phyloP scores from a whole-genome alignment of 2,113 vertebrate genomes.

The Amazona guildingii region DNA sequence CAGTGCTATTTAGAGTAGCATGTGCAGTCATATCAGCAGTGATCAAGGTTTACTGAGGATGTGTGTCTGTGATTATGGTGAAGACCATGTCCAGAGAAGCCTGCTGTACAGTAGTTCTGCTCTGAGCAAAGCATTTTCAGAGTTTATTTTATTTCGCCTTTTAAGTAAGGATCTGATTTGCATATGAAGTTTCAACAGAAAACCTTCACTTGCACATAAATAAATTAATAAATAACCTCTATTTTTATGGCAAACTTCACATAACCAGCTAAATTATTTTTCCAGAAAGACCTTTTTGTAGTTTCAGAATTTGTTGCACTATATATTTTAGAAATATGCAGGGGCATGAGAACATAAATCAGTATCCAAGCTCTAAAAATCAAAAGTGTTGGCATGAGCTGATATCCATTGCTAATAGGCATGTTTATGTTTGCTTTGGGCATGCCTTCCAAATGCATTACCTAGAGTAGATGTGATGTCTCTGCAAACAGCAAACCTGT shows the following conservation, averaged over 20 bases:
- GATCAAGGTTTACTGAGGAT: not conserved
- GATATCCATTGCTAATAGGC: not conserved
- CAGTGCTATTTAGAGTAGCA: not conserved
- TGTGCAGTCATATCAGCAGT: not conserved
- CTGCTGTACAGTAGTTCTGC: not conserved
- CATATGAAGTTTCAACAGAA: not conserved
- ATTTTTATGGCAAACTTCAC: not conserved
- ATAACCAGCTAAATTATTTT: not conserved
- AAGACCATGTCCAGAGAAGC: not conserved
- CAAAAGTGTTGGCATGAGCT: not conserved
- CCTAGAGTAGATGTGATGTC: not conserved
- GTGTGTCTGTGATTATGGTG: not conserved
- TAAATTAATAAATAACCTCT: not conserved
- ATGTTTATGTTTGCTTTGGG: not conserved
- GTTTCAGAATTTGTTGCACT: not conserved
- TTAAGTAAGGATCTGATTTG: not conserved
- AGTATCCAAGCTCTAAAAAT: not conserved
- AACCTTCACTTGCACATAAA: not conserved
- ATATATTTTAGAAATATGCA: not conserved
- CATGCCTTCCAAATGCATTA: not conserved
- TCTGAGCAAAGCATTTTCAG: not conserved
- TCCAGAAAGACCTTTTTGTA: not conserved
- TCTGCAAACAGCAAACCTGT: not conserved
- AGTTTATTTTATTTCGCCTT: not conserved
- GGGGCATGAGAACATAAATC: not conserved